Evolutionary conservation across 92 coral and sea anemone genomes (phyloP).

Genomic region (Palythoa grandis): DNA sequence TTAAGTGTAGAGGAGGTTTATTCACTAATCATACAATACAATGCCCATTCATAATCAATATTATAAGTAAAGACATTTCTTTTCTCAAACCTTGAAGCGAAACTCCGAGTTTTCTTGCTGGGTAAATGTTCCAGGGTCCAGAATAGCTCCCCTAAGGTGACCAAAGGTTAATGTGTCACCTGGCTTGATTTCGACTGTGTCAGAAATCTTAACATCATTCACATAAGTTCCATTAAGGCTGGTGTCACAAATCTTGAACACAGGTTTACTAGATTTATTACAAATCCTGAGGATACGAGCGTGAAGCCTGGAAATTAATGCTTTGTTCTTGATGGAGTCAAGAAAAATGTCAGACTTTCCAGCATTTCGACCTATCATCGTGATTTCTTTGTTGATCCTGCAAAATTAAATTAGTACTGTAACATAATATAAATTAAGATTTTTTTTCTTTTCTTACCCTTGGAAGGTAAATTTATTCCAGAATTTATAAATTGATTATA

Average conservation of each 20-base stretch:
- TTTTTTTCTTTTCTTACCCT: no score
- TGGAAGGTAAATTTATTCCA: no score
- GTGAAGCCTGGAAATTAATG: slow-evolving; percentile 90
- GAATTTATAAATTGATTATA: no score
- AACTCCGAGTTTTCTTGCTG: slow-evolving; percentile 85
- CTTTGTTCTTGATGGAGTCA: slow-evolving; percentile 83
- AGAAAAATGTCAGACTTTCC: slow-evolving; percentile 74
- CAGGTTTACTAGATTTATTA: slow-evolving; percentile 49
- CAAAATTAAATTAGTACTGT: neutral
- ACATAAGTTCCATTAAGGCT: slow-evolving; percentile 96
- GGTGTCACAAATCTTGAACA: slow-evolving; percentile 80
- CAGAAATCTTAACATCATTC: slow-evolving; percentile 79
- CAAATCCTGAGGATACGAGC: slow-evolving; percentile 73
- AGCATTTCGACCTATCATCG: slow-evolving; percentile 84
- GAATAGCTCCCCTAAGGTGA: slow-evolving; percentile 81
- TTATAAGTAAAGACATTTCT: no score
- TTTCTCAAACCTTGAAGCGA: slow-evolving; percentile 70
- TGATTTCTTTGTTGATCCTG: slow-evolving; percentile 80
- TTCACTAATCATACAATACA: no score
- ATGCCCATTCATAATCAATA: no score
- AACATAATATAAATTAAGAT: no score
- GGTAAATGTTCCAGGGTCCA: slow-evolving; percentile 70
- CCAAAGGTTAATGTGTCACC: slow-evolving; percentile 96
- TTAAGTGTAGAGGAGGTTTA: no score
- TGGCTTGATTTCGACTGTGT: slow-evolving; percentile 67